Base-by-base conservation (phyloP, 2,113 vertebrate species). In the Forbesichthys papilliferus region DNA sequence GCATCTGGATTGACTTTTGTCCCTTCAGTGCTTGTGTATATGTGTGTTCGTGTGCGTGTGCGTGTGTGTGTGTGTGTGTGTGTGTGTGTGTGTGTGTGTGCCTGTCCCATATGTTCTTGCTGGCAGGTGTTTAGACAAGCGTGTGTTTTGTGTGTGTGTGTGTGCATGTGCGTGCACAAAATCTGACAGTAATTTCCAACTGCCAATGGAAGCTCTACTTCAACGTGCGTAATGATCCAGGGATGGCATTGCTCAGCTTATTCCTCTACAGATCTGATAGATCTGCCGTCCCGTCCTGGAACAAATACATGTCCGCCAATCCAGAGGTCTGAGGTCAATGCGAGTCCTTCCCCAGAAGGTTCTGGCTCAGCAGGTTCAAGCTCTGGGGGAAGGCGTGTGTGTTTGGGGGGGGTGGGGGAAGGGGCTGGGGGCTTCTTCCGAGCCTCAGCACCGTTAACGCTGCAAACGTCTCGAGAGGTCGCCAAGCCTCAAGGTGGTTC, bases 1-100 rank as follows among this genome's bases (percentile, higher is more conserved):
- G 75, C 56, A 81, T 72, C 66, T 66, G 72, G 75, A 62, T 76
- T 67, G 52, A 49, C 36, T 71, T 77, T 74, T 67, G 75, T 76
- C 79, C 74, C 54, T 67, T 48, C 65, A 74, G 56, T 58, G 18
- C 20, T 27, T 12, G 33, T 57, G 34, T 42, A 6, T 42, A 12
- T 14, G 34, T 5, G 46, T 65, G 52, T 70, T 42, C 59, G 48
- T 62, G 55, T 36, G 63, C 34, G 42, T n/a, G 53, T 33, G 53
- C 3, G n/a, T 8, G n/a, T 18, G 53, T 20, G n/a, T 18, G n/a
- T 5, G n/a, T 18, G 53, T 57, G 36, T 42, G 36, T 42, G 36
- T 12, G 33, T 57, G 34, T 42, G 36, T 42, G 36, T 42, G 36
- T 42, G 36, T 42, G 36, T 42, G 36, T 42, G 36, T 42, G 36